Evolutionary conservation across 2,113 vertebrate genomes (phyloP), one percentile per base, ranked within the genome.

Genomic region (Pipra filicauda): DNA sequence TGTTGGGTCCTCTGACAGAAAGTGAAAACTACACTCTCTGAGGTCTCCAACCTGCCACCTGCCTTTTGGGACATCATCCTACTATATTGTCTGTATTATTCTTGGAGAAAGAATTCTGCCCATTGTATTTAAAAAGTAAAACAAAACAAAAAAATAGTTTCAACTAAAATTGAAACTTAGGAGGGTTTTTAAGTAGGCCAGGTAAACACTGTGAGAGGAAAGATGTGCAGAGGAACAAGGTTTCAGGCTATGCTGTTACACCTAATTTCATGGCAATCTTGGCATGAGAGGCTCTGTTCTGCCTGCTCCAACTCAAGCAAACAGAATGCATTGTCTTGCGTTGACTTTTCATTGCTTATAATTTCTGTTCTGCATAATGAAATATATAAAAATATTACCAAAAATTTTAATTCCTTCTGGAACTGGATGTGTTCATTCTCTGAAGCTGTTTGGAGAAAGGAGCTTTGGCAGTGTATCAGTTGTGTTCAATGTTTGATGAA

Each of bases 301-400:
- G 87, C 59, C 92, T 52, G 59, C 93, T 66, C 49, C 69, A 62
- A 58, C 59, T 88, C 17, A 30, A 94, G 77, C 49, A 95, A 97
- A 96, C 72, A 97, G 92, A 92, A 97, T 94, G 88, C 88, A 73
- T 96, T 96, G 73, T 97, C 90, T 95, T 97, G 79, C 84, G 97
- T 96, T 97, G 93, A 95, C 91, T 94, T 61, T 92, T 93, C n/a
- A 12, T 87, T 97, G 66, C 81, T 97, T 96, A 97, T 92, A 61
- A 83, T 96, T 97, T 95, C 85, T 97, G 86, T 96, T 97, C 85
- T 54, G 52, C 82, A 90, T 93, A 95, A 90, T 89, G 87, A 96
- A 97, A 95, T 83, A 92, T 9, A 73, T 44, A 88, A 96, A 98
- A 97, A 94, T 95, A 92, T 89, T 91, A 74, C 87, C 6, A 6